These are phyloP conservation scores for Drosophila mojavensis DNA, from an alignment of 1,140 invertebrate species.

Conservation along the genomic window DNA sequence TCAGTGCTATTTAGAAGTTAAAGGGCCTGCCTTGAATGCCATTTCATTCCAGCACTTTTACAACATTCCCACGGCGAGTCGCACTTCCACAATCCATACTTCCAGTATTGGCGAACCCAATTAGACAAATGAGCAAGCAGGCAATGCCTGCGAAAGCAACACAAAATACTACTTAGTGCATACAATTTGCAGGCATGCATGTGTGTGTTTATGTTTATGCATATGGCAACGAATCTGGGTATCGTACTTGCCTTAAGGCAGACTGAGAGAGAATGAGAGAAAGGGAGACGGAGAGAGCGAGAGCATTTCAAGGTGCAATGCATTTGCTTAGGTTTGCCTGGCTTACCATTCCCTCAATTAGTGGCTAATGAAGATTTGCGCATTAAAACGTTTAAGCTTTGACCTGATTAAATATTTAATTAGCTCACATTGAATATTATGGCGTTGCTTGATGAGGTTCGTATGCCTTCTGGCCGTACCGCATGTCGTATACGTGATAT, in stretches of 20 bases:
- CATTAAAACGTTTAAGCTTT: constrained; percentile 55
- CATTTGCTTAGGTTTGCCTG: constrained; percentile 26
- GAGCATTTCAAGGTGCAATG: constrained; percentile 40
- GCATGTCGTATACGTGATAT: constrained; percentile 78
- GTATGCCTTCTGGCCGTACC: constrained; percentile 54
- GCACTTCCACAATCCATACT: constrained; percentile 10
- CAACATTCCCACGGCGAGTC: neutral
- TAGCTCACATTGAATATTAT: constrained; percentile 54
- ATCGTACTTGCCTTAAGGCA: neutral
- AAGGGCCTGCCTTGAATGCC: constrained; percentile 63
- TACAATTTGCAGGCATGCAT: constrained; percentile 41
- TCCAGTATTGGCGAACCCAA: constrained; percentile 50
- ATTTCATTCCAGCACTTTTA: constrained; percentile 33
- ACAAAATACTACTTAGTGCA: neutral
- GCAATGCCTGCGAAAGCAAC: constrained; percentile 17
- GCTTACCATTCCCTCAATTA: constrained; percentile 33
- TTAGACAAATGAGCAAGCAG: constrained; percentile 76
- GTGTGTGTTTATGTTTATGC: no score
- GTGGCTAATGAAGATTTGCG: constrained; percentile 56
- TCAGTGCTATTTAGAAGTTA: constrained; percentile 68
- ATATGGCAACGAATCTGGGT: constrained; percentile 9
- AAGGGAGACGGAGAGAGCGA: neutral
- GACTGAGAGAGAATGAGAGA: neutral
- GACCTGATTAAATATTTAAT: constrained; percentile 77
- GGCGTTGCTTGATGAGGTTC: constrained; percentile 22